Conservation (phyloP, 2,113 vertebrate species). For the Passer montanus region DNA sequence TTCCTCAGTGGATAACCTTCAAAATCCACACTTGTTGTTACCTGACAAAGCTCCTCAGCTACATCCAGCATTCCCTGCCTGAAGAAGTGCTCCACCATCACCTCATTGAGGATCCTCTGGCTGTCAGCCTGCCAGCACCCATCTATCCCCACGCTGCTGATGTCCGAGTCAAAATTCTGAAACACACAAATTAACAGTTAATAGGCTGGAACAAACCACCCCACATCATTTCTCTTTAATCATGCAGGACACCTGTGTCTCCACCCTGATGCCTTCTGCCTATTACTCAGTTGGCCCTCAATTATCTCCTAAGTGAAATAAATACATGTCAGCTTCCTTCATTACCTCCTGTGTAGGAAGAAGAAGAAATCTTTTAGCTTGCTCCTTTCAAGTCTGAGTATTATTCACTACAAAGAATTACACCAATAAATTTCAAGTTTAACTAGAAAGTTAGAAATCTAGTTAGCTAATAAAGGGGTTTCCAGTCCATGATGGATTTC, state of each 20-base stretch:
- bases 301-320: background rate
- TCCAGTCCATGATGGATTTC: background rate
- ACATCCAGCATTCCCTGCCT: conserved; percentile 86
- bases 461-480: background rate
- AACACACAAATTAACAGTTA: background rate
- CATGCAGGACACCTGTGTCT: background rate
- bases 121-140: conserved; percentile 87
- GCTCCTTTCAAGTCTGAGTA: background rate
- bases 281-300: background rate
- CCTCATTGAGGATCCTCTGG: conserved; percentile 83
- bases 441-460: background rate
- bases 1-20: background rate
- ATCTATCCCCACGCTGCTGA: conserved; percentile 85
- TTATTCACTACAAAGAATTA: background rate
- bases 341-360: background rate
- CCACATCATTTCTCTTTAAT: background rate
- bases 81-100: conserved; percentile 89
- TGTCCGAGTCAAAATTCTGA: conserved; percentile 87
- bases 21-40: background rate
- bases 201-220: background rate
- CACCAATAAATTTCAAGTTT: background rate
- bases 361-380: background rate
- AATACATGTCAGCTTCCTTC: background rate
- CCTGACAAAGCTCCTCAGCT: conserved; percentile 86
- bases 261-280: background rate